Evolutionary conservation across 1,140 invertebrate genomes (phyloP), one percentile per base, ranked within the genome.

Genomic region (Camponotus vicinus): DNA sequence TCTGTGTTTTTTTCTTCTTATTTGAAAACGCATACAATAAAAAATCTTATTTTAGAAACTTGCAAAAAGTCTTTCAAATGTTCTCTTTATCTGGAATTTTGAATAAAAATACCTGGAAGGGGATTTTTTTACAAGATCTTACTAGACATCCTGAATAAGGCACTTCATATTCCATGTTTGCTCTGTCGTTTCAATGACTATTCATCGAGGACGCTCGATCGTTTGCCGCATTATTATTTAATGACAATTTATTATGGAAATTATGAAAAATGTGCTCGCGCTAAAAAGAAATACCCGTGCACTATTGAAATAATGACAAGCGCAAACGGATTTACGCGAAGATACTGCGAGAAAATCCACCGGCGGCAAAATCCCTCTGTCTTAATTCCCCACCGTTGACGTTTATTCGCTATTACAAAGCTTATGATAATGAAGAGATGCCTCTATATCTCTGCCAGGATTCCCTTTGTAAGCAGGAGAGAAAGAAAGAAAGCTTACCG

Each of bases 381-480:
- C 37, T 52, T 21, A 18, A 27, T 52, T 61, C 45, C 45, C 76
- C 49, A 32, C 45, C 40, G 67, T n/a, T 57, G 85, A 75, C 70
- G 34, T 57, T 87, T 87, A 82, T 87, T 88, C 64, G 27, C 70
- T 71, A 80, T 87, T 87, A 87, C 37, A 71, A n/a, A 27, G 86
- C 78, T 87, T 88, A 88, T 85, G 86, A 77, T 88, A 88, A 88
- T 42, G 87, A 83, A 84, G 32, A 84, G 42, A 59, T 18, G 70
- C 70, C 52, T 78, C 49, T 61, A 76, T 87, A 83, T 82, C 69
- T 34, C 69, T 34, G 55, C 49, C 27, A 27, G 61, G 55, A 83
- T 76, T 87, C 55, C 52, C 42, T 88, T 87, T 67, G 64, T 32
- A 57, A 21, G 15, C 34, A 27, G 8, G 49, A 21, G 57, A 59